A percentile compares a stretch with the other conserved stretches of the same genome.
Evolutionary conservation across 2,888 invertebrate genomes (phyloP).

Genomic region (Eledone cirrhosa): DNA sequence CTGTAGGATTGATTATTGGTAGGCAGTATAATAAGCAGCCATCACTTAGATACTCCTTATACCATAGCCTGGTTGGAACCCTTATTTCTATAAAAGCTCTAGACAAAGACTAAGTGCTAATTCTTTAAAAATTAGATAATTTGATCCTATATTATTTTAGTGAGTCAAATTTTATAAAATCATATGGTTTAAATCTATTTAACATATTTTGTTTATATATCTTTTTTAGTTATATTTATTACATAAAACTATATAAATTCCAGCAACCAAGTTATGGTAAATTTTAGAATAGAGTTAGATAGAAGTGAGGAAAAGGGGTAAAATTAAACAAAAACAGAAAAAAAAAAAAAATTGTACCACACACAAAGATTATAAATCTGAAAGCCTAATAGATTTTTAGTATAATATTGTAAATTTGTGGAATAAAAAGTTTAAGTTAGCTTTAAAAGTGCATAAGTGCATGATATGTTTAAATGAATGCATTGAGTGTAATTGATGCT

Average conservation of each 20-base stretch:
- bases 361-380: neutral
- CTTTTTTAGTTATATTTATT: neutral
- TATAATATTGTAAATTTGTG: neutral
- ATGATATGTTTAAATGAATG: too few relatives aligned
- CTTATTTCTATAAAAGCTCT: neutral
- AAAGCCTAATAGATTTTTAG: constrained; percentile 11
- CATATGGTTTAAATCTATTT: too few relatives aligned
- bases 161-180: too few relatives aligned
- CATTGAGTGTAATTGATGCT: too few relatives aligned
- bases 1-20: constrained; percentile 51
- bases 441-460: too few relatives aligned
- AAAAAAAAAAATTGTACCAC: neutral
- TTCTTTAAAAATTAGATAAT: neutral
- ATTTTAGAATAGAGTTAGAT: neutral
- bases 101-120: neutral
- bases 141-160: too few relatives aligned
- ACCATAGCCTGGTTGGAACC: neutral
- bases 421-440: neutral
- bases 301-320: neutral
- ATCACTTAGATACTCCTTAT: neutral
- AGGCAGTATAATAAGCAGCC: constrained; percentile 4
- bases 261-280: constrained; percentile 3
- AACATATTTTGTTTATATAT: too few relatives aligned
- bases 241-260: neutral
- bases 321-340: too few relatives aligned